A percentile compares a stretch with the other conserved stretches of the same genome.
phyloP scores from a whole-genome alignment of 2,113 vertebrate species.

The Gymnobelideus leadbeateri region DNA sequence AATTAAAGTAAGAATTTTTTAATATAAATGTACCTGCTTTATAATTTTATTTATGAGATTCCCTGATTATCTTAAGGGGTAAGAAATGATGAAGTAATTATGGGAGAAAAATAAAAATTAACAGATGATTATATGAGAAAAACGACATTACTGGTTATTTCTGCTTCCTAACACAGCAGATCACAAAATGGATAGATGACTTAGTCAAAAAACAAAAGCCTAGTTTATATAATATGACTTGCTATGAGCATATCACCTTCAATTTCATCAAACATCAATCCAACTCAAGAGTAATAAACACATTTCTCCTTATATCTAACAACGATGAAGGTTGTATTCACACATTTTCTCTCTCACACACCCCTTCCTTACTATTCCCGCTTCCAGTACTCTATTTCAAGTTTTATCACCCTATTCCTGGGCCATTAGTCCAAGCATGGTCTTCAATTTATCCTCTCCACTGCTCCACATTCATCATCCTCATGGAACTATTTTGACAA shows the following conservation, averaged over 20 bases:
- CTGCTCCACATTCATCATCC: neutral
- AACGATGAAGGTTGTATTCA: neutral
- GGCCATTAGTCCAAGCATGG: neutral
- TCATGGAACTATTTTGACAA: neutral
- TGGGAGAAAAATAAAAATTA: neutral
- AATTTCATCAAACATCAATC: neutral
- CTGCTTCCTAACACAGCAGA: neutral
- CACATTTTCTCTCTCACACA: neutral
- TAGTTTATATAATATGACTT: neutral
- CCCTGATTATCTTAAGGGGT: neutral
- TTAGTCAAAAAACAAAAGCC: neutral
- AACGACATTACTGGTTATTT: neutral
- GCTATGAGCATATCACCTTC: neutral
- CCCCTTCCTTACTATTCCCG: neutral
- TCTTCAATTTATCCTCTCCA: neutral
- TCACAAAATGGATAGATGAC: neutral
- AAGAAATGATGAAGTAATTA: neutral
- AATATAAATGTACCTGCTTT: neutral
- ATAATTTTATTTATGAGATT: neutral
- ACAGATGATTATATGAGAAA: neutral
- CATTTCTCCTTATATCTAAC: neutral
- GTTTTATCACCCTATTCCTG: neutral
- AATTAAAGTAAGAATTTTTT: neutral
- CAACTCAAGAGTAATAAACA: neutral
- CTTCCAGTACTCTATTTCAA: neutral